Percentiles rank a stretch among this genome's conserved stretches.
Conservation (phyloP, 2,888 invertebrate genomes). For the Agrotis puta region DNA sequence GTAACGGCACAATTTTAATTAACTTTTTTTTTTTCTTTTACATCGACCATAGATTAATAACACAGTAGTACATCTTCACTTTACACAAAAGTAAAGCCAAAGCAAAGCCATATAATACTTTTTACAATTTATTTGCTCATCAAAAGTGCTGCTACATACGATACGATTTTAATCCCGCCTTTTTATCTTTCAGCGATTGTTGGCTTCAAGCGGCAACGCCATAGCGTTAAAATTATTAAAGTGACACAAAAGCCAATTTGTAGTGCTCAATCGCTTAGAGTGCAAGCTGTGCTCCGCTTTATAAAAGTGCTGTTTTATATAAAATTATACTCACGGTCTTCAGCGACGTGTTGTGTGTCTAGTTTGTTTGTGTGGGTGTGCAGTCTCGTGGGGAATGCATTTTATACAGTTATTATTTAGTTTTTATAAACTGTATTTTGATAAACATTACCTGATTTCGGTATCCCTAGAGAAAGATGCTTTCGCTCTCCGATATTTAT, state of each 20-base stretch:
- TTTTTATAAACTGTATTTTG: constrained; percentile 8
- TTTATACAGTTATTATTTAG: constrained; percentile 14
- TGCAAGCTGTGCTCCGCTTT: constrained; percentile 76
- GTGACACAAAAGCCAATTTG: constrained; percentile 63
- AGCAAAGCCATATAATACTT: constrained; percentile 20
- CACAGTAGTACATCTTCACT: constrained; percentile 15
- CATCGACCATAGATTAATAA: background rate
- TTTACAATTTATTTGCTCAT: constrained; percentile 37
- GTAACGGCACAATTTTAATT: constrained; percentile 31
- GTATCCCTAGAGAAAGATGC: constrained; percentile 11
- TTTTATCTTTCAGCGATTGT: constrained; percentile 57
- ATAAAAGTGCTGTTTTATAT: constrained; percentile 69
- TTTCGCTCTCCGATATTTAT: constrained; percentile 19
- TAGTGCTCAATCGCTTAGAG: constrained; percentile 60
- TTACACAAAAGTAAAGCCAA: constrained; percentile 15
- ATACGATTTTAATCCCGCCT: constrained; percentile 33
- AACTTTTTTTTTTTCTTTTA: background rate
- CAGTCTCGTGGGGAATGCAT: constrained; percentile 80
- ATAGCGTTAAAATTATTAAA: constrained; percentile 43
- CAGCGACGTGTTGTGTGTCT: constrained; percentile 81
- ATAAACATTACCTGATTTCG: constrained; percentile 12
- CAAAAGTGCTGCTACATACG: constrained; percentile 50
- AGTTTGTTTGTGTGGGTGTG: constrained; percentile 73
- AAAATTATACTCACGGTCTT: constrained; percentile 84
- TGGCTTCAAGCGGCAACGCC: constrained; percentile 57